These are phyloP conservation scores for Lamprologus lemairii DNA, from an alignment of 2,113 vertebrate genomes.

Conservation along the genomic window DNA sequence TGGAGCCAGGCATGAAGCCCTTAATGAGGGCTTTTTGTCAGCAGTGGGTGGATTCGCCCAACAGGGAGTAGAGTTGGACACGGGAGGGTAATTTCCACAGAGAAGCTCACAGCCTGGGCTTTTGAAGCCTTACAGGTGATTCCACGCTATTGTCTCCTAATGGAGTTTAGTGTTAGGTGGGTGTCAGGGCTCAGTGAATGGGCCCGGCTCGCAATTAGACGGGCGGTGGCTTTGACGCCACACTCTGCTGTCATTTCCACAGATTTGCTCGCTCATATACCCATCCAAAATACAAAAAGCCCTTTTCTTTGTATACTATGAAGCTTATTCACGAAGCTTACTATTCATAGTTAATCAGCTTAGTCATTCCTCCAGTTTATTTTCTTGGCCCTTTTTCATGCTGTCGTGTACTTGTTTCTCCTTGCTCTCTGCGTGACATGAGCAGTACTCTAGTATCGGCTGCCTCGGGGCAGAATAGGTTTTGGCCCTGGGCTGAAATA, in stretches of 20 bases:
- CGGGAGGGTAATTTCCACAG: constrained; percentile 33
- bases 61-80: constrained; percentile 31
- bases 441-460: background rate
- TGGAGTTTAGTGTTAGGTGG: constrained; percentile 37
- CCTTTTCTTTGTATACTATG: constrained; percentile 29
- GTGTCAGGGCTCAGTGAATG: constrained; percentile 25
- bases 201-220: constrained; percentile 16
- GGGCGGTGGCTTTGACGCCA: constrained; percentile 21
- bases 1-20: constrained; percentile 55
- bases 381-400: constrained; percentile 28
- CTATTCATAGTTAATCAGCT: constrained; percentile 59
- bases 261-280: constrained; percentile 37
- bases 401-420: constrained; percentile 21
- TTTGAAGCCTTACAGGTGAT: constrained; percentile 54
- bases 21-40: constrained; percentile 66
- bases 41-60: constrained; percentile 55
- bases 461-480: constrained; percentile 29
- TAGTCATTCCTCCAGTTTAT: constrained; percentile 54
- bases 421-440: background rate
- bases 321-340: constrained; percentile 42
- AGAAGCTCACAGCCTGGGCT: constrained; percentile 30
- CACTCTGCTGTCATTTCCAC: constrained; percentile 8
- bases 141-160: constrained; percentile 32
- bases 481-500: constrained; percentile 44
- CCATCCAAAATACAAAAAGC: constrained; percentile 39